Evolutionary conservation across 2,113 vertebrate genomes (phyloP).

Genomic region (Tor tambroides): DNA sequence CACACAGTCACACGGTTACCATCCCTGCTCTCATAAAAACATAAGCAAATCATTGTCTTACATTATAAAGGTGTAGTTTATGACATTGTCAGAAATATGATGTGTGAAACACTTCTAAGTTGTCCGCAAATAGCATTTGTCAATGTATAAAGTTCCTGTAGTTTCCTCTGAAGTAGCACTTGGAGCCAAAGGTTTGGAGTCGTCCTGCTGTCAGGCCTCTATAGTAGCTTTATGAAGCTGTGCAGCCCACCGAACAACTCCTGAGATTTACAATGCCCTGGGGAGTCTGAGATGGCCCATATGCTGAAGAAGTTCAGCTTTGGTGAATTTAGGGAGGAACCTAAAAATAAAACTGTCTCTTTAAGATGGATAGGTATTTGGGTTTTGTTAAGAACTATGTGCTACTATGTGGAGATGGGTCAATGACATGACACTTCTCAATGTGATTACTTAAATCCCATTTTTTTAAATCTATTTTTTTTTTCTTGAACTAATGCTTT

Average conservation of each 20-base stretch:
- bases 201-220: conserved; percentile 32
- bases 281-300: background rate
- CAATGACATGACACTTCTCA: background rate
- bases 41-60: conserved; percentile 14
- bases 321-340: conserved; percentile 49
- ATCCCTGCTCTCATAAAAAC: conserved; percentile 20
- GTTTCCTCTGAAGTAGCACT: background rate
- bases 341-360: conserved; percentile 49
- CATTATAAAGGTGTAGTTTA: conserved; percentile 20
- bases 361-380: conserved; percentile 34
- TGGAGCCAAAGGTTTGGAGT: background rate
- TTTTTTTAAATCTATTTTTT: too few relatives aligned
- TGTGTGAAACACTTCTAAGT: conserved; percentile 6
- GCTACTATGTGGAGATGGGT: background rate
- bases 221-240: conserved; percentile 62
- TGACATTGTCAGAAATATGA: conserved; percentile 40
- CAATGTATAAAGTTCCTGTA: background rate
- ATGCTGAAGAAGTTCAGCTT: conserved; percentile 47
- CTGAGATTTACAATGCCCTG: conserved; percentile 65
- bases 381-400: conserved; percentile 10
- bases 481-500: background rate
- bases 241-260: conserved; percentile 51
- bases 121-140: background rate
- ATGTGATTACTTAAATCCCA: background rate
- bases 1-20: conserved; percentile 51